Evolutionary conservation across 2,888 invertebrate species (phyloP), one percentile per base, ranked within the genome.

Genomic region (Callyntrura sp.): DNA sequence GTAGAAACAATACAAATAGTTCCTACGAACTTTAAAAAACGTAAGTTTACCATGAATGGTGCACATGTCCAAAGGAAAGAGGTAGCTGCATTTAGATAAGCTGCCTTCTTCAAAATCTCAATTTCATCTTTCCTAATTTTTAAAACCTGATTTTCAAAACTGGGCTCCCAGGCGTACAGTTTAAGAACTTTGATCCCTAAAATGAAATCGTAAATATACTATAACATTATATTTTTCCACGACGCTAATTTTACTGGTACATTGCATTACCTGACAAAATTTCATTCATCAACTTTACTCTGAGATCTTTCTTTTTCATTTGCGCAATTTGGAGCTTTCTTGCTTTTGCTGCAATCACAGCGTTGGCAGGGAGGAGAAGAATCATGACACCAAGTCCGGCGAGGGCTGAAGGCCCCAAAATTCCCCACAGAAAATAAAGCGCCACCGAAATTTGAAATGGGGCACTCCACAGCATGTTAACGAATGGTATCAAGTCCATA

Each of bases 221-320:
- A n/a, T n/a, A n/a, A n/a, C n/a, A n/a, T n/a, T n/a, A n/a, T n/a
- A n/a, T n/a, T n/a, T n/a, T n/a, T n/a, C n/a, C n/a, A n/a, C n/a
- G n/a, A n/a, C n/a, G n/a, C n/a, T n/a, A n/a, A n/a, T n/a, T n/a
- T n/a, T n/a, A n/a, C n/a, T n/a, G n/a, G n/a, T n/a, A n/a, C n/a
- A n/a, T n/a, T n/a, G n/a, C n/a, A n/a, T 95, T 95, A 62, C 95
- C 95, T 91, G 94, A 95, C 17, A 95, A 94, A 83, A 95, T 94
- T 91, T 95, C 96, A 92, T 95, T 96, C 94, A 96, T 95, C 68
- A 96, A 94, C 93, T 96, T 96, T 12, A 96, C 95, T 51, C 96
- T 93, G 81, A 95, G 94, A 92, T 96, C 96, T 94, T 96, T 96
- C 86, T 94, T 94, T 85, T 95, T 95, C 95, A 96, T 95, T 94